Percentiles rank a stretch among this genome's conserved stretches.
Evolutionary conservation across 2,797 vertebrate species (phyloP).

Genomic region (Bovichtus variegatus): DNA sequence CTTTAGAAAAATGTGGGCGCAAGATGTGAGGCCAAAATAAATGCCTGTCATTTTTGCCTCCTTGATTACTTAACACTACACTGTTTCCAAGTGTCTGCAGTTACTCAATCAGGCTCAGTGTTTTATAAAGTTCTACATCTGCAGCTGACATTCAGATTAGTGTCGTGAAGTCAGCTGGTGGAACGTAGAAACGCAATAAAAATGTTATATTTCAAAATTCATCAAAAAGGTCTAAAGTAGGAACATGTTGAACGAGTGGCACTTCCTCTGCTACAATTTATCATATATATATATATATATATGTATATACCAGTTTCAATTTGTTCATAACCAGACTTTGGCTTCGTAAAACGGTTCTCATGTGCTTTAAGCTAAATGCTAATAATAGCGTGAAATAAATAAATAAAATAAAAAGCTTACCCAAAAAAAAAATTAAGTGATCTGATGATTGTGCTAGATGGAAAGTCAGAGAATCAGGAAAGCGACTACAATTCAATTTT

Average conservation of each 20-base stretch:
- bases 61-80: too few species aligned
- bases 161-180: not conserved
- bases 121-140: slow-evolving; percentile 4
- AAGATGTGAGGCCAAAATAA: slow-evolving; percentile 7
- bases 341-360: too few species aligned
- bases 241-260: not conserved
- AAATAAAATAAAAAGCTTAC: too few species aligned
- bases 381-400: too few species aligned
- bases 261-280: not conserved
- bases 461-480: too few species aligned
- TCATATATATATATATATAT: too few species aligned
- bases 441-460: not conserved
- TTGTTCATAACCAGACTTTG: not conserved
- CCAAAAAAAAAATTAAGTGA: not conserved
- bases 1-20: not conserved
- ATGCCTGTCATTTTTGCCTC: not conserved
- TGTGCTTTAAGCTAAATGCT: not conserved
- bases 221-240: not conserved
- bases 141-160: not conserved
- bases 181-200: not conserved
- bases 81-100: not conserved
- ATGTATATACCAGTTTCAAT: not conserved
- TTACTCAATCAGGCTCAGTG: not conserved
- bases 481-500: too few species aligned
- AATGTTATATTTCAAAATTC: not conserved